These are phyloP conservation scores for Setipinna tenuifilis DNA, from an alignment of 2,797 vertebrate genomes.

Conservation along the genomic window DNA sequence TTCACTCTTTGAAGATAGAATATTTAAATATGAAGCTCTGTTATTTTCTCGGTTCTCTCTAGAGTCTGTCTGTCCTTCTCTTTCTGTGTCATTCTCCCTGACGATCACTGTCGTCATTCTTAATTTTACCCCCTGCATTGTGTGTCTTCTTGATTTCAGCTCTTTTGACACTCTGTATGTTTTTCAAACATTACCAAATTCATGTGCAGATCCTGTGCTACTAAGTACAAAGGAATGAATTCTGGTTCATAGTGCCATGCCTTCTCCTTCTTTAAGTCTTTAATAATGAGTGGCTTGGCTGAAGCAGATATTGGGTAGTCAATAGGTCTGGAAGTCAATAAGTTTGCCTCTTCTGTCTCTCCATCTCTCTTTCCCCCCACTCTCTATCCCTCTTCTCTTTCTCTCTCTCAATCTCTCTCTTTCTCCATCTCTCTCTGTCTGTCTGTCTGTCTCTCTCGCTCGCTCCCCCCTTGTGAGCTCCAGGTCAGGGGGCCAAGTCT, in stretches of 20 bases:
- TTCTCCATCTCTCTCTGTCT: not conserved
- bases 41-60: not conserved
- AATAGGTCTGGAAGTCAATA: not conserved
- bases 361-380: not conserved
- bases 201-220: not conserved
- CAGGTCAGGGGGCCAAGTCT: conserved; percentile 73
- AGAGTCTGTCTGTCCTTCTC: not conserved
- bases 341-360: not conserved
- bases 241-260: not conserved
- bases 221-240: not conserved
- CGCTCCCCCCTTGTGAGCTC: not conserved
- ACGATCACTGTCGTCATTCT: not conserved
- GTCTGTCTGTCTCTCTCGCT: conserved; percentile 10
- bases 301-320: not conserved
- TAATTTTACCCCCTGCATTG: not conserved
- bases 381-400: too few species aligned
- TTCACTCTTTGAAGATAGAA: not conserved
- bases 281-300: not conserved
- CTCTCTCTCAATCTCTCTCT: conserved; percentile 27
- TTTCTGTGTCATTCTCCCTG: not conserved
- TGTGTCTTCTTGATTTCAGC: not conserved
- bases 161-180: not conserved
- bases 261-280: not conserved
- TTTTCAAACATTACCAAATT: not conserved
- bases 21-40: not conserved